Evolutionary conservation across 92 coral and sea anemone genomes (phyloP), one percentile per base, ranked within the genome.

Genomic region (Phymanthus crucifer): DNA sequence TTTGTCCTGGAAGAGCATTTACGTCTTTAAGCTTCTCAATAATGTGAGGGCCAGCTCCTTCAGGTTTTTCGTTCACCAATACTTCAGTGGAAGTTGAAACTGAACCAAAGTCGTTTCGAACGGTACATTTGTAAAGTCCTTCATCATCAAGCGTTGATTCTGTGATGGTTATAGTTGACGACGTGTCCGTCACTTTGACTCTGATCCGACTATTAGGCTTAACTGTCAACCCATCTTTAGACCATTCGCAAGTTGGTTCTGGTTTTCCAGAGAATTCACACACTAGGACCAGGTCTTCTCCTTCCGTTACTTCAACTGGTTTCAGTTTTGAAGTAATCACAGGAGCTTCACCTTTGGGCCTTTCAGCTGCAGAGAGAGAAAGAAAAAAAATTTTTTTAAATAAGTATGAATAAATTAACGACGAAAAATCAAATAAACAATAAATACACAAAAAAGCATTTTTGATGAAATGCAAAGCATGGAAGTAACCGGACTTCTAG

Each of bases 221-320:
- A 48, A 93, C 47, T 6, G 79, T 79, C 27, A 70, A 40, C 35
- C 85, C 93, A 77, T 93, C 98, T 74, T 88, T 91, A 23, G 83
- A 66, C 98, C 98, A 93, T 65, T 87, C 90, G 31, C 90, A 87
- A 32, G 83, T 70, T 64, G 98, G 95, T 65, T 77, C 85, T 2
- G 98, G 93, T 76, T 80, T 73, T 29, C 93, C 98, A 70, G 84
- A 79, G 75, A 86, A 64, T 12, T 81, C 71, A 52, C 92, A 92
- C 4, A 76, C 73, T 27, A 93, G 87, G 34, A 82, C 86, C 6
- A 89, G 86, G 11, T 85, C 81, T 36, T 80, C 69, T 58, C 95
- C 98, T 75, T 91, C 98, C 3, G 86, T 40, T 43, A 85, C 90
- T 73, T 91, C 95, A 24, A 83, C 64, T 29, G 82, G 56, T 70